These are phyloP conservation scores for Venturia canescens DNA, from an alignment of 1,140 invertebrate genomes.

Conservation along the genomic window DNA sequence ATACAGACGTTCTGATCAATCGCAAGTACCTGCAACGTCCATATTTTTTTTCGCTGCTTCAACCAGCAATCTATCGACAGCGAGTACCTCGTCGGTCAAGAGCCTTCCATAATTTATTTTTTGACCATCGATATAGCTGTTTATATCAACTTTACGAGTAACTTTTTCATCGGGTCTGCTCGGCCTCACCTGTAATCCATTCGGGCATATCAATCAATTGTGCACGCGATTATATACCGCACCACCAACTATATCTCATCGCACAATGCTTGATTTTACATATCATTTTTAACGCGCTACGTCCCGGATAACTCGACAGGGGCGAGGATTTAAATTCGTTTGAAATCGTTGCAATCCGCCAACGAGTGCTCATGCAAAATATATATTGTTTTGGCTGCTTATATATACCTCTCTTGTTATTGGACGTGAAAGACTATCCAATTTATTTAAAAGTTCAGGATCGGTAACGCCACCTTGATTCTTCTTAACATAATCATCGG, in stretches of 20 bases:
- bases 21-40: conserved; percentile 87
- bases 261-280: no score
- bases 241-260: no score
- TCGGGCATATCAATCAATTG: no score
- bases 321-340: no score
- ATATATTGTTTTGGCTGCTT: conserved; percentile 2
- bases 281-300: no score
- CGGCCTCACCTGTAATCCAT: conserved; percentile 64
- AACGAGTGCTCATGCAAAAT: background rate
- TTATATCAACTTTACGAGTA: conserved; percentile 70
- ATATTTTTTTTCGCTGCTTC: conserved; percentile 88
- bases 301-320: no score
- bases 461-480: conserved; percentile 82
- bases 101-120: conserved; percentile 88
- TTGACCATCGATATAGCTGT: conserved; percentile 82
- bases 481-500: conserved; percentile 78
- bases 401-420: conserved; percentile 81
- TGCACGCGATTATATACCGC: no score
- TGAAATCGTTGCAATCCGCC: no score
- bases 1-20: no score
- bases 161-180: conserved; percentile 62
- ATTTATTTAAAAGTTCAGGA: conserved; percentile 81
- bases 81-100: conserved; percentile 90
- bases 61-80: conserved; percentile 87
- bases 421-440: conserved; percentile 80